phyloP scores from a whole-genome alignment of 2,113 vertebrate species.

The Edolisoma coerulescens region DNA sequence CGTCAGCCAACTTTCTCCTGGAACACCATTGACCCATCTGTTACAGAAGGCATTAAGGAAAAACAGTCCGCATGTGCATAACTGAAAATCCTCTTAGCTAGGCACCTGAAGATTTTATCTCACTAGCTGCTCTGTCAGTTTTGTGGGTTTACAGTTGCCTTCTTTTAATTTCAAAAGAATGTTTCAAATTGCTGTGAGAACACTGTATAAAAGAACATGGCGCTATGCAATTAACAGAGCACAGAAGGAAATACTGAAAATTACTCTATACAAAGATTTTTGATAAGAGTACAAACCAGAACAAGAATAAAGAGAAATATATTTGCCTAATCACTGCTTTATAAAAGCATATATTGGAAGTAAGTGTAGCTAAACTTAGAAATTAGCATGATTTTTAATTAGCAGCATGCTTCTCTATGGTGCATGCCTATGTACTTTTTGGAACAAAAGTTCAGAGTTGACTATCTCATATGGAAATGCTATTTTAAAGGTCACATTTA shows the following conservation, averaged over 20 bases:
- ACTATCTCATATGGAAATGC: not conserved
- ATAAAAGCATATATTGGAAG: not conserved
- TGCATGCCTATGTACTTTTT: not conserved
- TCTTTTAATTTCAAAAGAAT: not conserved
- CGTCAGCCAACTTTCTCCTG: not conserved
- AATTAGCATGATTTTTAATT: not conserved
- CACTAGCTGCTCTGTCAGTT: not conserved
- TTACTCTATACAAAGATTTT: not conserved
- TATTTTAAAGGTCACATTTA: not conserved
- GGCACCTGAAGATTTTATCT: not conserved
- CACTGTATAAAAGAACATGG: not conserved
- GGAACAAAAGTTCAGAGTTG: not conserved
- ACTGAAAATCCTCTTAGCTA: not conserved
- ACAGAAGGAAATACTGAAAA: not conserved
- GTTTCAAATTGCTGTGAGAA: not conserved
- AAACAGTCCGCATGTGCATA: not conserved
- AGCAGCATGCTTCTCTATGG: not conserved
- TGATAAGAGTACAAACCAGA: not conserved
- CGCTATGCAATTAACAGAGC: not conserved
- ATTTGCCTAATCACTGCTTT: not conserved
- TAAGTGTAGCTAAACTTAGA: not conserved
- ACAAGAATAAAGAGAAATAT: not conserved
- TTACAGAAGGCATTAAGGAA: not conserved
- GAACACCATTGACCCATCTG: not conserved
- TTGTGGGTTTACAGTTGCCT: not conserved